Evolutionary conservation across 2,113 vertebrate genomes (phyloP), one percentile per base, ranked within the genome.

Genomic region (Atlantisia rogersi): DNA sequence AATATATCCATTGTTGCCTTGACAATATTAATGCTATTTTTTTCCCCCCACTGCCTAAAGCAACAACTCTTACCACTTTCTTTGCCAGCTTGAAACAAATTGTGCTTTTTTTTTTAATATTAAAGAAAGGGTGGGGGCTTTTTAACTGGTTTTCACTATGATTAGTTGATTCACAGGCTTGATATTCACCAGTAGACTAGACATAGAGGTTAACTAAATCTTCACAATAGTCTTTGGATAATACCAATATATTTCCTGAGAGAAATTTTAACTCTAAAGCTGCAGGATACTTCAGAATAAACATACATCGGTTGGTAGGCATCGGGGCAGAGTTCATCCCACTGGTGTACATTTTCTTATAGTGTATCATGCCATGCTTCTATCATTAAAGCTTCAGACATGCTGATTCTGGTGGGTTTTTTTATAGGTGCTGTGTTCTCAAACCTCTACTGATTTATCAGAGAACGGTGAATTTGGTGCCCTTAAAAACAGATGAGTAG

Each of bases 1-100:
- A 95, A 60, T 77, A 83, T 77, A 53, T 56, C 87, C 78, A 94
- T 96, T 95, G 50, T 97, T 80, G 92, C 75, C 64, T 87, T 97
- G 94, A 91, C 65, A 96, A 75, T 92, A 92, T 95, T 85, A 94
- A 53, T 94, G 82, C 31, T 68, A 29, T 86, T 75, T 91, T 80
- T 13, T 59, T 83, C 9, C 1, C 58, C 35, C 18, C 65, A 40
- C 20, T 84, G 84, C 76, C 85, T 94, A 87, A 79, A 92, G 92
- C 39, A 83, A 76, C 1, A 16, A 76, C 15, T 62, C 16, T 94
- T 67, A 39, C 80, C 55, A 59, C 68, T 93, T 95, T 88, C 68
- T 67, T 94, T 88, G 29, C 93, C 40, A 88, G 24, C 71, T 79
- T 69, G 65, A 94, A 94, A 89, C 29, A 82, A 92, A 86, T 64